phyloP scores from a whole-genome alignment of 2,113 vertebrate species.

The Halcyon malimbica region DNA sequence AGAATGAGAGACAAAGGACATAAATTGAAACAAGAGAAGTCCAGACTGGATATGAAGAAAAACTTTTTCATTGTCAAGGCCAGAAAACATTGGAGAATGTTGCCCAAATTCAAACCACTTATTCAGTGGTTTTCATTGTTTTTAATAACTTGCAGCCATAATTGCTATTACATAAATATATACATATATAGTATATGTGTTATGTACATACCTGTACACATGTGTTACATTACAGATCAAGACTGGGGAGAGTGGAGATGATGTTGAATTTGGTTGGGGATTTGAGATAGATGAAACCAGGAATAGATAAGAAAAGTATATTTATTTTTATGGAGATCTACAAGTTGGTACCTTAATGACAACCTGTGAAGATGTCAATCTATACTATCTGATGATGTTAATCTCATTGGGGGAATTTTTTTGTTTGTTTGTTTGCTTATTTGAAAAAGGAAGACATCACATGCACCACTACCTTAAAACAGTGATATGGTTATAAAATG shows the following conservation, averaged over 20 bases:
- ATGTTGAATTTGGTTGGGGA: neutral
- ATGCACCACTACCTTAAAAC: neutral
- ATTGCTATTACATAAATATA: neutral
- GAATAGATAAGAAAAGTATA: neutral
- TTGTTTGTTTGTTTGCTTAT: neutral
- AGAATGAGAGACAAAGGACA: neutral
- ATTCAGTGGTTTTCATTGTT: neutral
- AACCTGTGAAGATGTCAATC: neutral
- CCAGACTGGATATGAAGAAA: neutral
- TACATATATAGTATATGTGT: neutral
- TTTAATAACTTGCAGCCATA: neutral
- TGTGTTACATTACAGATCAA: neutral
- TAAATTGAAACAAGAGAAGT: neutral
- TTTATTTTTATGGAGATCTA: neutral
- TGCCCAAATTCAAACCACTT: neutral
- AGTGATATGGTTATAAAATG: neutral
- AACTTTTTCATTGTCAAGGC: neutral
- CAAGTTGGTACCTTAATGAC: neutral
- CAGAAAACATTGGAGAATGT: neutral
- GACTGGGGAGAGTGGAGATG: neutral
- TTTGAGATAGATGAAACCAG: neutral
- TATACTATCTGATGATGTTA: neutral
- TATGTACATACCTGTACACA: neutral
- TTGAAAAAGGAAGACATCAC: neutral
- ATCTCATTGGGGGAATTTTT: neutral